These are phyloP conservation scores for Cettia cetti DNA, from an alignment of 2,113 vertebrate genomes.

Conservation along the genomic window DNA sequence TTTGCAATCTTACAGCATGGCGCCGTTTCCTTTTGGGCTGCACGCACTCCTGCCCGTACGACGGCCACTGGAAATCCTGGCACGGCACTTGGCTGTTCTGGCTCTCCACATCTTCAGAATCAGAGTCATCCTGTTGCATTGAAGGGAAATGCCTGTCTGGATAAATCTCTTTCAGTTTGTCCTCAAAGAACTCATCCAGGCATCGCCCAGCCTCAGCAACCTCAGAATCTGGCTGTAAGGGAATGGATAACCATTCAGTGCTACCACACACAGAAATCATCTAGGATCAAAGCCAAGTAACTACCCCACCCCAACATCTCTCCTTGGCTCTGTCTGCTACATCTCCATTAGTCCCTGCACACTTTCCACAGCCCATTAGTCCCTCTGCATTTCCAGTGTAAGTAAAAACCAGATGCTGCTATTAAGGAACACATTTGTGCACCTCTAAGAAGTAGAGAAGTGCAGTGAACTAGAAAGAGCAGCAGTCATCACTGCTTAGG, in stretches of 20 bases:
- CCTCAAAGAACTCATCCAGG: constrained; percentile 87
- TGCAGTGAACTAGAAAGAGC: not conserved
- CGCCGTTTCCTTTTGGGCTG: constrained; percentile 93
- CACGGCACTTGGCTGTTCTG: constrained; percentile 68
- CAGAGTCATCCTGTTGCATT: constrained; percentile 82
- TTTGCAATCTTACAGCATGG: constrained; percentile 76
- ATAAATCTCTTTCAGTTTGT: constrained; percentile 86
- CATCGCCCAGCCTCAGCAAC: constrained; percentile 92
- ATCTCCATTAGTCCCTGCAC: not conserved
- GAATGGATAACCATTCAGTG: not conserved
- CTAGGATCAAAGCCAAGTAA: not conserved
- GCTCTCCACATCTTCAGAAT: constrained; percentile 84
- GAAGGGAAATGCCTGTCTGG: constrained; percentile 79
- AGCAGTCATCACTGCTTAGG: not conserved
- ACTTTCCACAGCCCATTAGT: not conserved
- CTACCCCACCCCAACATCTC: not conserved
- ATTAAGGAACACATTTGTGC: not conserved
- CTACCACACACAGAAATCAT: not conserved
- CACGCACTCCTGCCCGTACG: constrained; percentile 79
- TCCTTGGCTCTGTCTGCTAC: not conserved
- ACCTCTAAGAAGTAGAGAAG: not conserved
- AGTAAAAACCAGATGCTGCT: not conserved
- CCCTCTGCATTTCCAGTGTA: not conserved
- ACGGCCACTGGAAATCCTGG: constrained; percentile 84
- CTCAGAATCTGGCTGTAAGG: constrained; percentile 90